Percentiles rank a stretch among this genome's conserved stretches.
Evolutionary conservation across 2,113 vertebrate species (phyloP).

Genomic region (Pantherophis guttatus): DNA sequence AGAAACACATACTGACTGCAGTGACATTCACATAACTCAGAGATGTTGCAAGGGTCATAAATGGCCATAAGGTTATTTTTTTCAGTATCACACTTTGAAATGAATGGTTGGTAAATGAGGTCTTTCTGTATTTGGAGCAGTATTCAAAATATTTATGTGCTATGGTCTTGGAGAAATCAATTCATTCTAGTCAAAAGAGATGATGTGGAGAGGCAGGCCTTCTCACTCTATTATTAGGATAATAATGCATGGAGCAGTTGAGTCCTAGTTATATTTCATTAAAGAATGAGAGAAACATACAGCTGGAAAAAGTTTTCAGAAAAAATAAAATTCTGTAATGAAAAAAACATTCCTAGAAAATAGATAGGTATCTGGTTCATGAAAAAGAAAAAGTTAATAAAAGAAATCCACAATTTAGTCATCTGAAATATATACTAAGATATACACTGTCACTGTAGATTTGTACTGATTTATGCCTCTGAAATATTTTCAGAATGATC

Average conservation of each 20-base stretch:
- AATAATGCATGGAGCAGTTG: neutral
- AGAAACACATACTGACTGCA: neutral
- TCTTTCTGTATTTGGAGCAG: neutral
- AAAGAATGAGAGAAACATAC: neutral
- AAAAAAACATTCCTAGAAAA: neutral
- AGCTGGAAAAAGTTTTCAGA: neutral
- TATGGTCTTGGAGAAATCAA: neutral
- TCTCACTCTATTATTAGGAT: neutral
- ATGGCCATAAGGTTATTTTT: neutral
- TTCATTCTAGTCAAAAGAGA: neutral
- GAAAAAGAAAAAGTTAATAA: neutral
- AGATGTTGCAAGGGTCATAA: neutral
- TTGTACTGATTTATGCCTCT: neutral
- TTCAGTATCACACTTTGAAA: neutral
- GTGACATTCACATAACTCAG: neutral
- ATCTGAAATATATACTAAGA: neutral
- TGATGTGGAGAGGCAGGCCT: neutral
- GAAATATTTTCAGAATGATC: neutral
- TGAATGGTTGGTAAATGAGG: neutral
- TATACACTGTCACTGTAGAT: neutral
- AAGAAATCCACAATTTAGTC: neutral
- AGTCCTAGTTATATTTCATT: neutral
- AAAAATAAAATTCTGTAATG: neutral
- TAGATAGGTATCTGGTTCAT: neutral
- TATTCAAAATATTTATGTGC: neutral